These are phyloP conservation scores for Seriola dumerili DNA, from an alignment of 2,113 vertebrate genomes.

Conservation along the genomic window DNA sequence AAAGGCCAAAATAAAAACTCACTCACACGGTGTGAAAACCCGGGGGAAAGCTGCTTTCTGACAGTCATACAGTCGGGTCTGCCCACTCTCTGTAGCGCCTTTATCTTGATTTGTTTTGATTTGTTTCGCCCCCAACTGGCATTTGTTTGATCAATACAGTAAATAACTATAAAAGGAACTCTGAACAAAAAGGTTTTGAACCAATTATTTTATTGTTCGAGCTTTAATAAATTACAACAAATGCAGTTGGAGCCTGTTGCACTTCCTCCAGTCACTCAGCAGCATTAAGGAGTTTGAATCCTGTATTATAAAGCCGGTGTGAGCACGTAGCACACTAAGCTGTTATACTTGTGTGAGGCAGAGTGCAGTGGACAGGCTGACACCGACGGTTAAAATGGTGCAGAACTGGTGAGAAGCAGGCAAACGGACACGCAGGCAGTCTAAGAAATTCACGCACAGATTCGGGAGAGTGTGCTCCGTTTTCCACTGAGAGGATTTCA, in stretches of 20 bases:
- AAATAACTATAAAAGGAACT: not conserved
- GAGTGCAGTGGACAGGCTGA: not conserved
- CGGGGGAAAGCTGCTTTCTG: not conserved
- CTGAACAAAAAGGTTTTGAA: not conserved
- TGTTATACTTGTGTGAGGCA: slow-evolving; percentile 2
- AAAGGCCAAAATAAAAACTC: not conserved
- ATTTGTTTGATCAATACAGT: not conserved
- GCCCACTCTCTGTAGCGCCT: not conserved
- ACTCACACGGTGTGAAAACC: not conserved
- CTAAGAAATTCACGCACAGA: slow-evolving; percentile 20
- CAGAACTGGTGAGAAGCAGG: slow-evolving; percentile 44
- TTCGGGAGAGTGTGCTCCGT: not conserved
- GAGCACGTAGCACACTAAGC: not conserved
- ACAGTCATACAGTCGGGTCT: not conserved
- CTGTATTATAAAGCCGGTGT: not conserved
- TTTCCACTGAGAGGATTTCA: slow-evolving; percentile 1
- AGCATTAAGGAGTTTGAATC: not conserved
- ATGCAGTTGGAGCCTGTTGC: not conserved
- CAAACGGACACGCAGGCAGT: slow-evolving; percentile 35
- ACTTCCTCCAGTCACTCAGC: not conserved
- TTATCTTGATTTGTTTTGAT: not conserved
- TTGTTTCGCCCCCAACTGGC: not conserved
- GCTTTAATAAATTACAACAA: not conserved
- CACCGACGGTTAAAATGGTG: slow-evolving; percentile 5
- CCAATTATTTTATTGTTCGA: not conserved